phyloP scores from a whole-genome alignment of 2,797 vertebrate species.

The Aldrovandia affinis region DNA sequence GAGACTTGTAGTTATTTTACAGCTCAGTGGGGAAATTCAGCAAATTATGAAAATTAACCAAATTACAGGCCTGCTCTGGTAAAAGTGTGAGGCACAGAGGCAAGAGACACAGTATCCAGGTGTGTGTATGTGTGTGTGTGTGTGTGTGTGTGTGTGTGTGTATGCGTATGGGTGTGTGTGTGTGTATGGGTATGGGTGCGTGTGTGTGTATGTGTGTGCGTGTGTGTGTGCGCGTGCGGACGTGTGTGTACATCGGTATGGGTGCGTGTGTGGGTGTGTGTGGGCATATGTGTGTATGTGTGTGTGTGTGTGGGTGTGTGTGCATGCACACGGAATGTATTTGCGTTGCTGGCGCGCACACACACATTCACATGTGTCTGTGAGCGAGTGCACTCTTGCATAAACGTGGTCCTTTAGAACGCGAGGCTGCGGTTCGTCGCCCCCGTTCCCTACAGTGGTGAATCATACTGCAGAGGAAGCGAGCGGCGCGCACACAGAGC shows the following conservation, averaged over 20 bases:
- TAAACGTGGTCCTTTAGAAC: slow-evolving; percentile 14
- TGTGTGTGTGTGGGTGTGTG: not conserved
- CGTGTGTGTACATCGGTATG: not conserved
- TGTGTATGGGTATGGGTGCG: slow-evolving; percentile 18
- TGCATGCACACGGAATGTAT: not conserved
- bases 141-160: slow-evolving; percentile 16
- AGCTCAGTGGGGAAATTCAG: too few species aligned
- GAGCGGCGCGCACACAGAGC: slow-evolving; percentile 3
- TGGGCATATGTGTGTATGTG: not conserved
- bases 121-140: not conserved
- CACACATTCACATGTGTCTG: not conserved
- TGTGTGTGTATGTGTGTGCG: slow-evolving; percentile 27
- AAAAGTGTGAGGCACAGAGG: too few species aligned
- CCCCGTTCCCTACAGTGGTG: slow-evolving; percentile 21
- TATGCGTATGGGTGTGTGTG: not conserved
- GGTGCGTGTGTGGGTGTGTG: slow-evolving; percentile 11
- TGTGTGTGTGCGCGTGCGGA: not conserved
- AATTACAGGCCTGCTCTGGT: too few species aligned
- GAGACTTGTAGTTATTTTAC: too few species aligned
- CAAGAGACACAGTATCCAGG: too few species aligned
- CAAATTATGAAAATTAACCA: too few species aligned
- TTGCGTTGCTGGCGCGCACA: too few species aligned
- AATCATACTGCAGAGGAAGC: slow-evolving; percentile 25
- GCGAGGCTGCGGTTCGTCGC: slow-evolving; percentile 8
- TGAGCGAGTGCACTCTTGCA: slow-evolving; percentile 12